A percentile compares a stretch with the other conserved stretches of the same genome.
Evolutionary conservation across 2,113 vertebrate species (phyloP).

Genomic region (Gobio gobio): DNA sequence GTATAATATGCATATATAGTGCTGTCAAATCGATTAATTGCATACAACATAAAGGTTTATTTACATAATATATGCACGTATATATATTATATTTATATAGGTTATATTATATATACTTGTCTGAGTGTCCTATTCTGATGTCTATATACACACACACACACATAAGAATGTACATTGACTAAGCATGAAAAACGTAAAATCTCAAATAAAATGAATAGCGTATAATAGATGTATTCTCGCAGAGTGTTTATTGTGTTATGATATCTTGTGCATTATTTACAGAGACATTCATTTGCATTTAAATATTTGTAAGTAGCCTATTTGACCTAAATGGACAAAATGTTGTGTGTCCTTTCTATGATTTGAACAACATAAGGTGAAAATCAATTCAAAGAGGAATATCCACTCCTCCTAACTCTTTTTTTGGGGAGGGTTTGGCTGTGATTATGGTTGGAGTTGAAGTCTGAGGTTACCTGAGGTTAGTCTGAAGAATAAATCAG

Average conservation of each 20-base stretch:
- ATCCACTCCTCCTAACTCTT: neutral
- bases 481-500: neutral
- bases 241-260: neutral
- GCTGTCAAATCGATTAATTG: too few species aligned
- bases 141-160: too few species aligned
- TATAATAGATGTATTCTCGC: neutral
- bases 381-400: neutral
- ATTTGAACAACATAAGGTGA: neutral
- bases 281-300: neutral
- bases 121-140: too few species aligned
- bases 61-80: too few species aligned
- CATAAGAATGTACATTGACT: too few species aligned
- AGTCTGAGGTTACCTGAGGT: neutral
- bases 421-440: neutral
- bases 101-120: too few species aligned
- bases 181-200: too few species aligned
- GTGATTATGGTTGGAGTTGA: neutral
- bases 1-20: too few species aligned
- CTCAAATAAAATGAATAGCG: too few species aligned
- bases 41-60: too few species aligned
- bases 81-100: too few species aligned
- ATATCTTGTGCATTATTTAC: neutral
- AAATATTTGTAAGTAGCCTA: neutral
- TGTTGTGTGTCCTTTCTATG: neutral
- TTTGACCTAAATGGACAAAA: neutral